These are phyloP conservation scores for Corvus moneduloides DNA, from an alignment of 2,113 vertebrate genomes.

Conservation along the genomic window DNA sequence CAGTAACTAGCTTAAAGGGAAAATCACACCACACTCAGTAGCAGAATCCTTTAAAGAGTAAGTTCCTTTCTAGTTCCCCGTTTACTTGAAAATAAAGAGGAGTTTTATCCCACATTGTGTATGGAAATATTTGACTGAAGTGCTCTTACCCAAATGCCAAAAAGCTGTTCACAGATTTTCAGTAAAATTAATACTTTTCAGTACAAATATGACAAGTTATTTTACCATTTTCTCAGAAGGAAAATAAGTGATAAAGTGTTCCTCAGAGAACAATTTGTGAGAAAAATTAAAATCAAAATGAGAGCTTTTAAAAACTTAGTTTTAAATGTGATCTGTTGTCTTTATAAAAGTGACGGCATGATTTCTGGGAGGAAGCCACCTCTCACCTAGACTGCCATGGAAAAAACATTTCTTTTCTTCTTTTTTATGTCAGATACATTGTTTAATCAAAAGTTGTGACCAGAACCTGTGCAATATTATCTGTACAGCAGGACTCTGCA, in stretches of 20 bases:
- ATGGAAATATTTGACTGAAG: not conserved
- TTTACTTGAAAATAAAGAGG: not conserved
- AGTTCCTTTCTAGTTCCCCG: slow-evolving; percentile 35
- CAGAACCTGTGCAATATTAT: not conserved
- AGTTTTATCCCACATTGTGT: not conserved
- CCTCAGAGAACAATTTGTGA: not conserved
- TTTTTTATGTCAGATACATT: not conserved
- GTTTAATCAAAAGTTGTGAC: not conserved
- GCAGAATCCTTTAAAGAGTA: not conserved
- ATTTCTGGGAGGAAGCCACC: not conserved
- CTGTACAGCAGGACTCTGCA: not conserved
- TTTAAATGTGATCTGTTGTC: not conserved
- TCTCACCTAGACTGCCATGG: not conserved
- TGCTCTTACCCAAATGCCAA: not conserved
- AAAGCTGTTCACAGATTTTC: not conserved
- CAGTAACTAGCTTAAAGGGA: slow-evolving; percentile 52
- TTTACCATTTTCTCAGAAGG: not conserved
- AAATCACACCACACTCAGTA: not conserved
- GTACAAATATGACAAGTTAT: not conserved
- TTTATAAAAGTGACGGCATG: not conserved
- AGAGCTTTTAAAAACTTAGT: not conserved
- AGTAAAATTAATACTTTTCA: not conserved
- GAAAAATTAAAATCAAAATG: not conserved
- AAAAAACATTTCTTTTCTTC: not conserved
- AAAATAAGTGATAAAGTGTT: not conserved